Evolutionary conservation across 1,140 invertebrate species (phyloP), one percentile per base, ranked within the genome.

Genomic region (Pseudobourletiella spinata): DNA sequence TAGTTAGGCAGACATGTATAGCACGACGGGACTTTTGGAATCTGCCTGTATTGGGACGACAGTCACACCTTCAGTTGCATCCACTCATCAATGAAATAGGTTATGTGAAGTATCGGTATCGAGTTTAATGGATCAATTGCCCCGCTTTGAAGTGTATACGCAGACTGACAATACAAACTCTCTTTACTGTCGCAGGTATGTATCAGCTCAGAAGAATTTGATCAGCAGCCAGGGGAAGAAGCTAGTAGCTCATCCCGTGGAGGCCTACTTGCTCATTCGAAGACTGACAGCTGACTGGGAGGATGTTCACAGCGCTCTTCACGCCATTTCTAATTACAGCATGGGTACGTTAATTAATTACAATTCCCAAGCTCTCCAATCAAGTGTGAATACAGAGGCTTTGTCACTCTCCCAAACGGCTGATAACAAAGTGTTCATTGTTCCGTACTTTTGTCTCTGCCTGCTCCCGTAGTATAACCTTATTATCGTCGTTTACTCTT

Each of bases 221-320:
- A 72, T 52, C 56, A 76, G 69, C 28, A 67, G 18, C 43, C 57
- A 76, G 4, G 66, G 74, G 43, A 44, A 70, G 35, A 72, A 79
- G 57, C 67, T 74, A 24, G 69, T 82, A 6, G 75, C 73, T 11
- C 82, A 83, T 73, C 82, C 82, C 14, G 76, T 83, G 3, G 82
- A 83, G 72, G 80, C 82, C 32, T 83, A 78, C 68, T 67, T 82
- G 16, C 71, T 83, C 43, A 76, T 83, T 22, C 82, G 83, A 70
- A 71, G 77, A 63, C 75, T 83, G 15, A 79, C 80, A 0, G 70
- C 77, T 2, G 81, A 83, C 64, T 77, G 74, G 73, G 71, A 72
- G 51, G 70, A 66, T 25, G 67, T 74, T 18, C 67, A 74, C 39
- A 55, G 66, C 26, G 68, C 70, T 3, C 64, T 72, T 25, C 63